Evolutionary conservation across 2,888 invertebrate species (phyloP), one percentile per base, ranked within the genome.

Genomic region (Drosophila cyrtoloma): DNA sequence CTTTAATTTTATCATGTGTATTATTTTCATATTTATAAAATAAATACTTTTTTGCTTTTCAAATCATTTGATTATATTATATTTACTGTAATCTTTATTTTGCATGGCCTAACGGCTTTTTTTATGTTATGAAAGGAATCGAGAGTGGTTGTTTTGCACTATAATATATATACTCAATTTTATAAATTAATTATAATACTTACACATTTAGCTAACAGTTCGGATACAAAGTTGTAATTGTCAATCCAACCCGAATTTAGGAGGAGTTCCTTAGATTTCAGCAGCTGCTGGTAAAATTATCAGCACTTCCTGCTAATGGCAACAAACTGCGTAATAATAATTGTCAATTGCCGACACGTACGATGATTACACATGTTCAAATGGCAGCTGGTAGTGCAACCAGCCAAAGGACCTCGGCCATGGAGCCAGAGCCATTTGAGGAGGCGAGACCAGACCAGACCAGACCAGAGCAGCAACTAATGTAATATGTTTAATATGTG

Each of bases 401-500:
- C 57, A 53, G 47, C 30, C 51, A 65, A 62, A 53, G 47, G 26
- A 32, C 47, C 65, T 52, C 5, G 42, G 37, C 55, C 71, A 75
- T 59, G 32, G 37, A 32, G 58, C 42, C 44, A 37, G 59, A 12
- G n/a, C 52, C 47, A 47, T 47, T 47, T 9, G 9, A 60, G 79
- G 79, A n/a, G 30, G 52, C 35, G 37, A 56, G 60, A 51, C 55
- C 53, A 52, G n/a, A 33, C n/a, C 53, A 52, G n/a, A 33, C n/a
- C 39, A 79, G 67, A 28, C 72, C 63, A 50, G 70, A 57, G 57
- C 61, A 65, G 69, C 74, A 68, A 82, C 89, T 86, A 86, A 90
- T 73, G 86, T 90, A 90, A 86, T 85, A 79, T 86, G 82, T 84
- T 84, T 86, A 89, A 85, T 86, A 90, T 90, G 90, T 90, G 86